phyloP scores from a whole-genome alignment of 2,888 invertebrate species.

The Stramonita haemastoma region DNA sequence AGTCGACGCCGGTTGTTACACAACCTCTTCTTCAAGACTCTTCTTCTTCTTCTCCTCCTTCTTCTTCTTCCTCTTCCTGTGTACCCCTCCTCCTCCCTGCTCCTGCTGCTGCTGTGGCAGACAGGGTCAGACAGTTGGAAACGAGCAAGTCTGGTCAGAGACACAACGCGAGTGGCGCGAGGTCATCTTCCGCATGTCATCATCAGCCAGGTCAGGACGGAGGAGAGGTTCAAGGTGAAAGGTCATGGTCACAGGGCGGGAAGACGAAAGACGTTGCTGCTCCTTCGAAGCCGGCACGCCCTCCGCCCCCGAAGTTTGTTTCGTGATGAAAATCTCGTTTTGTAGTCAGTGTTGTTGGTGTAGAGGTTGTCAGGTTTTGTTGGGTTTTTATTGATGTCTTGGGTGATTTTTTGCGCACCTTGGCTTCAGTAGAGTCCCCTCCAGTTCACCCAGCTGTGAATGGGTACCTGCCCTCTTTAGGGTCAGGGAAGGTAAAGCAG shows the following conservation, averaged over 20 bases:
- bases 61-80: background rate
- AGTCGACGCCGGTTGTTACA: background rate
- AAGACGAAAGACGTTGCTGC: background rate
- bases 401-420: too few species aligned
- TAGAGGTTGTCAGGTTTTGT: too few species aligned
- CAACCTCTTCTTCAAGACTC: background rate
- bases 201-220: background rate
- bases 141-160: background rate
- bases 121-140: background rate
- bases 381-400: too few species aligned
- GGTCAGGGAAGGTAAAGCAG: too few species aligned
- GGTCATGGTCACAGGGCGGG: background rate
- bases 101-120: background rate
- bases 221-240: background rate
- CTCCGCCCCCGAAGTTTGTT: conserved; percentile 9
- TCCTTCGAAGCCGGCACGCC: conserved; percentile 27
- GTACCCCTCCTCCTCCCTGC: too few species aligned
- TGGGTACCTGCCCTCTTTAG: too few species aligned
- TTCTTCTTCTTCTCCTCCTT: background rate
- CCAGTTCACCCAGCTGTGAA: too few species aligned
- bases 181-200: background rate
- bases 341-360: too few species aligned
- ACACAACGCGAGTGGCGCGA: background rate
- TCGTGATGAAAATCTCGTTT: background rate
- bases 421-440: too few species aligned